A percentile compares a stretch with the other conserved stretches of the same genome.
Conservation (phyloP, 2,888 invertebrate genomes). For the Chrysolina oricalcia region DNA sequence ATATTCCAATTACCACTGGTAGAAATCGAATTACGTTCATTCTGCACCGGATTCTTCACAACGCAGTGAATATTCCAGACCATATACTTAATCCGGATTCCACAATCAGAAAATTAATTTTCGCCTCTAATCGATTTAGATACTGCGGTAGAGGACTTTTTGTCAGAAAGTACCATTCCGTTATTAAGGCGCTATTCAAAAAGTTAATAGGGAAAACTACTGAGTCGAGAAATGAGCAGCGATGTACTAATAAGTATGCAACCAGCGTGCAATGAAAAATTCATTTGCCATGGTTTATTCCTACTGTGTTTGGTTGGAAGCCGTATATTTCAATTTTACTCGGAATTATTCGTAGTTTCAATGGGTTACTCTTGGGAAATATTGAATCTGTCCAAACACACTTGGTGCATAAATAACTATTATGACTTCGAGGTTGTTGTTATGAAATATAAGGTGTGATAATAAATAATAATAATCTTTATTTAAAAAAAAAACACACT, state of each 20-base stretch:
- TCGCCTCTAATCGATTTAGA: constrained; percentile 14
- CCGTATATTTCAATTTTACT: constrained; percentile 40
- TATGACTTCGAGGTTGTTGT: too few species aligned
- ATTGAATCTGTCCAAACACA: background rate
- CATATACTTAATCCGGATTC: constrained; percentile 1
- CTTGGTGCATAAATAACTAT: too few species aligned
- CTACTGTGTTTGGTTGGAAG: constrained; percentile 38
- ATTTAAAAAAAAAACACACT: too few species aligned
- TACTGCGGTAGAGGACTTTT: constrained; percentile 15
- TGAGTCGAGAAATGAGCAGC: constrained; percentile 16
- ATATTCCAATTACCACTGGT: background rate
- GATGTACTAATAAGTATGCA: constrained; percentile 24
- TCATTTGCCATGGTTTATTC: constrained; percentile 41
- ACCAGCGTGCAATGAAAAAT: constrained; percentile 35
- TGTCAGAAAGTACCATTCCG: constrained; percentile 12
- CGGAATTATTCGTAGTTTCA: constrained; percentile 3
- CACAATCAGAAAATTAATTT: constrained; percentile 14
- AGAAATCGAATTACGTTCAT: background rate
- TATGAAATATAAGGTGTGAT: too few species aligned
- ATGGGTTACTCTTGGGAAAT: background rate
- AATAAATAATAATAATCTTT: too few species aligned
- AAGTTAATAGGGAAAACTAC: constrained; percentile 24
- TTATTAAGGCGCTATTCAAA: constrained; percentile 22
- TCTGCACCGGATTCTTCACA: background rate
- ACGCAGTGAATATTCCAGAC: constrained; percentile 10